Conservation (phyloP, 2,888 invertebrate genomes). For the Physocephala rufipes region DNA sequence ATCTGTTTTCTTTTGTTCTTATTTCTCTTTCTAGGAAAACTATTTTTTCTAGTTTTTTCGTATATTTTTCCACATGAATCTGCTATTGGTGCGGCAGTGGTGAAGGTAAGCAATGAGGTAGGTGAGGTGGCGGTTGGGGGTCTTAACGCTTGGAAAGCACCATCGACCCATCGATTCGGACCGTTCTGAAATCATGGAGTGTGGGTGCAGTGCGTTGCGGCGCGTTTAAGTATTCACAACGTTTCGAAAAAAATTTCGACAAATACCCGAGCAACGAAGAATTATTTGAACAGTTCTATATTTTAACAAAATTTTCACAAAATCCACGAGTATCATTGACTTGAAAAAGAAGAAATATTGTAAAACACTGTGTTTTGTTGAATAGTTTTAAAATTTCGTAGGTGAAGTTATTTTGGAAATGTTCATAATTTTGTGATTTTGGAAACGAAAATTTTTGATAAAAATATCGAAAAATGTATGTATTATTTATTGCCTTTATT, state of each 20-base stretch:
- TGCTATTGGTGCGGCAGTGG: background rate
- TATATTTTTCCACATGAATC: background rate
- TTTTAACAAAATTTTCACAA: background rate
- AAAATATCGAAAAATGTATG: too few species aligned
- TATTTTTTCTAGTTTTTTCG: background rate
- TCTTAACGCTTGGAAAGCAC: background rate
- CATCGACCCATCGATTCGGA: slow-evolving; percentile 32
- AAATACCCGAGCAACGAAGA: background rate
- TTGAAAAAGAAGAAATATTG: background rate
- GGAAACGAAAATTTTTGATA: background rate
- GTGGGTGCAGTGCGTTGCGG: slow-evolving; percentile 66
- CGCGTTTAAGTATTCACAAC: slow-evolving; percentile 54
- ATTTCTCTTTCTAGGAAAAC: slow-evolving; percentile 10
- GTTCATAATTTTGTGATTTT: background rate
- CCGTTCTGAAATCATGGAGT: slow-evolving; percentile 59
- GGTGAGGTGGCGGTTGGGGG: slow-evolving; percentile 2
- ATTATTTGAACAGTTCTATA: slow-evolving; percentile 6
- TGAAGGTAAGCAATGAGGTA: background rate
- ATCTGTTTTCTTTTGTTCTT: slow-evolving; percentile 14
- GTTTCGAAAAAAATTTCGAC: slow-evolving; percentile 20
- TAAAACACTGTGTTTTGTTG: background rate
- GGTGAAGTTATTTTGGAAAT: background rate
- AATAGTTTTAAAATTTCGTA: background rate
- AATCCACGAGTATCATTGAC: background rate
- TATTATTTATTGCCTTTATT: too few species aligned